These are phyloP conservation scores for Melanocharis versteri DNA, from an alignment of 2,113 vertebrate genomes.

Conservation along the genomic window DNA sequence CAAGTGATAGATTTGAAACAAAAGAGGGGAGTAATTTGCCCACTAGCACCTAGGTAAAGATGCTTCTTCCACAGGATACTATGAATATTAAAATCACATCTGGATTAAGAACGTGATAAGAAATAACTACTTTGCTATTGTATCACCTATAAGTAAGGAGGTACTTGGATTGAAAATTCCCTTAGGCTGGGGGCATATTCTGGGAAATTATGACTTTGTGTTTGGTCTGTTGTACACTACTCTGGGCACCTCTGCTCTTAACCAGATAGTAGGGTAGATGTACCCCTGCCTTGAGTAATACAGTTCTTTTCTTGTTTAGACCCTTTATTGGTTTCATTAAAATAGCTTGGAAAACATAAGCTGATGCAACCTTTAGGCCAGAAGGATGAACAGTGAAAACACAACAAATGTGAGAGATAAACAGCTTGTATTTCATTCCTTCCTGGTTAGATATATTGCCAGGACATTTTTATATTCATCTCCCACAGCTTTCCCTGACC, in stretches of 20 bases:
- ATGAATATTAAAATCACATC: neutral
- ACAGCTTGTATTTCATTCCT: neutral
- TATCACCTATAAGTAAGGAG: neutral
- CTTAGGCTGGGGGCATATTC: neutral
- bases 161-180: neutral
- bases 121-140: neutral
- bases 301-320: neutral
- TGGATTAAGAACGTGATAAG: neutral
- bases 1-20: neutral
- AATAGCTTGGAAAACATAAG: neutral
- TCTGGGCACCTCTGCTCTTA: neutral
- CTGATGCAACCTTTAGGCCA: neutral
- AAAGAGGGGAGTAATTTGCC: neutral
- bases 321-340: neutral
- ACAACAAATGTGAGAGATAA: neutral
- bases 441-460: neutral
- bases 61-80: neutral
- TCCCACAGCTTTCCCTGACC: neutral
- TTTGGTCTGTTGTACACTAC: neutral
- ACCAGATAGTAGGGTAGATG: neutral
- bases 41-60: neutral
- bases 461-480: neutral
- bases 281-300: neutral
- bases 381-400: neutral
- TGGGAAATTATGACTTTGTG: neutral